A percentile compares a stretch with the other conserved stretches of the same genome.
Evolutionary conservation across 2,797 vertebrate genomes (phyloP).

Genomic region (Hoplostethus mediterraneus): DNA sequence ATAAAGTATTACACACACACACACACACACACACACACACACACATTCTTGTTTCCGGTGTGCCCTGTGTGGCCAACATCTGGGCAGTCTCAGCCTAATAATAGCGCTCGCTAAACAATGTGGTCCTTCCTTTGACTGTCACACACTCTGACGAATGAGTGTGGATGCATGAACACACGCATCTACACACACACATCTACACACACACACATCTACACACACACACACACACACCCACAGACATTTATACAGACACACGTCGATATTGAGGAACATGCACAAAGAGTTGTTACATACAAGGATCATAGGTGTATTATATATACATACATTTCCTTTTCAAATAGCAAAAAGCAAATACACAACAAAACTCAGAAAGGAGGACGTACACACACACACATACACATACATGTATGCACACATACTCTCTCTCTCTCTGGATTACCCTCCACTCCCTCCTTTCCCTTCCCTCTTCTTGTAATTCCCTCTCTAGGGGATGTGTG

Average conservation of each 20-base stretch:
- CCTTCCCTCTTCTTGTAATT: conserved; percentile 36
- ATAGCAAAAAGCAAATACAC: too few relatives aligned
- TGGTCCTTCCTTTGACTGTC: conserved; percentile 6
- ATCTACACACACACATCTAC: not conserved
- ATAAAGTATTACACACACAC: too few relatives aligned
- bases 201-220: not conserved
- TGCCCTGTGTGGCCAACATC: conserved; percentile 45
- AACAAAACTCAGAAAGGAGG: too few relatives aligned
- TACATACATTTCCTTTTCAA: too few relatives aligned
- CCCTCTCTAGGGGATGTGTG: conserved; percentile 44
- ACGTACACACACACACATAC: conserved; percentile 23
- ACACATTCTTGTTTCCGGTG: conserved; percentile 42
- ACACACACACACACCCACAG: too few relatives aligned
- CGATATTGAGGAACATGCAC: too few relatives aligned
- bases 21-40: conserved; percentile 34
- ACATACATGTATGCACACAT: conserved; percentile 13
- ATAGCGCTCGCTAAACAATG: conserved; percentile 17
- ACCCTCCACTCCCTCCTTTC: conserved; percentile 8
- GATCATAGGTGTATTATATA: too few relatives aligned
- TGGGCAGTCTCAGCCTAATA: conserved; percentile 50
- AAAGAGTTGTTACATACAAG: too few relatives aligned
- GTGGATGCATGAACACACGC: conserved; percentile 6
- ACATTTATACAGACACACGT: too few relatives aligned
- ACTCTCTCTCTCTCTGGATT: too few relatives aligned
- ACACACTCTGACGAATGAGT: conserved; percentile 4